These are phyloP conservation scores for Toxostoma redivivum DNA, from an alignment of 2,113 vertebrate genomes.

Conservation along the genomic window DNA sequence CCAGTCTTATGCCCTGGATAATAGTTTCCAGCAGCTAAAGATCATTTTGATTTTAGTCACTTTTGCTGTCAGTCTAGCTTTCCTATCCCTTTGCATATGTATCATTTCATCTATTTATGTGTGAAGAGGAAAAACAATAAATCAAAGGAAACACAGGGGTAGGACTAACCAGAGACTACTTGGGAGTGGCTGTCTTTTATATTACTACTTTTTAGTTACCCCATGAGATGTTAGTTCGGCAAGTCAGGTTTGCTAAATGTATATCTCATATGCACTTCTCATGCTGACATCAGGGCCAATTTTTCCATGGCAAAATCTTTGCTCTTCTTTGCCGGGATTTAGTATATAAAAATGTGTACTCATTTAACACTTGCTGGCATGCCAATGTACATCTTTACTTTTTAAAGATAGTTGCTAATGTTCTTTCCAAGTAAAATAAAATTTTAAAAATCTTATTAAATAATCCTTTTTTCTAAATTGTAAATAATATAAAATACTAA, in stretches of 20 bases:
- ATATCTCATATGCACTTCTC: not conserved
- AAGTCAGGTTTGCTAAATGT: not conserved
- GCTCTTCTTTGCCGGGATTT: not conserved
- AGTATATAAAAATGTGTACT: not conserved
- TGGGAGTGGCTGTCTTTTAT: not conserved
- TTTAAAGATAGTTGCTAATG: not conserved
- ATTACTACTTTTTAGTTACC: not conserved
- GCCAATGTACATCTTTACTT: not conserved
- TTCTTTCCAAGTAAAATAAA: not conserved
- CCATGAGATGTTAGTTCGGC: not conserved
- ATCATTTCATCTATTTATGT: fast-evolving
- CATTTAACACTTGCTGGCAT: not conserved
- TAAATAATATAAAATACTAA: not conserved
- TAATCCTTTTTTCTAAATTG: not conserved
- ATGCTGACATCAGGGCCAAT: not conserved
- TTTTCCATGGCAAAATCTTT: not conserved
- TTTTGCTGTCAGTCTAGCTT: not conserved
- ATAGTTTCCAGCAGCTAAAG: not conserved
- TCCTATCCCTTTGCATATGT: not conserved
- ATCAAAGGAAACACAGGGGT: not conserved
- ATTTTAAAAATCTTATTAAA: not conserved
- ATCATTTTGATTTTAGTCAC: not conserved
- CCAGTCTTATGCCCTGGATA: not conserved
- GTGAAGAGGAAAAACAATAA: not conserved
- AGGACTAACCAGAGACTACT: not conserved